Percentiles rank a stretch among this genome's conserved stretches.
Conservation (phyloP, 2,797 vertebrate genomes). For the Diplodus sargus region DNA sequence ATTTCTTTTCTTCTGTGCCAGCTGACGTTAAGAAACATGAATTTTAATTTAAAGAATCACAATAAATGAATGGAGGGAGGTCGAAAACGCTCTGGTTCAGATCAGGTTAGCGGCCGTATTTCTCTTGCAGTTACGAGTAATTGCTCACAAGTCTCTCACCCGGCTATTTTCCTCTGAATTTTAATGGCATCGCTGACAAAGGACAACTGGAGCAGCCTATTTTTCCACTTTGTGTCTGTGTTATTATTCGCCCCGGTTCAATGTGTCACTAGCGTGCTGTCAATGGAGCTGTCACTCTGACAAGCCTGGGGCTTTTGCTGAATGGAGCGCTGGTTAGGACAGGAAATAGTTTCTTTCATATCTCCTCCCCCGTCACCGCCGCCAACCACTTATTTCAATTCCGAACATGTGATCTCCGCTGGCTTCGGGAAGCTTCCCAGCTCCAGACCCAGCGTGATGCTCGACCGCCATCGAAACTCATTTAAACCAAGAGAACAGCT, state of each 20-base stretch:
- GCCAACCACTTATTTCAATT: constrained; percentile 24
- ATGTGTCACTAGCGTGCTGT: constrained; percentile 63
- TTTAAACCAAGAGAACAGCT: constrained; percentile 41
- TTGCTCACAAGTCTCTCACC: constrained; percentile 57
- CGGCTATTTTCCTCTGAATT: constrained; percentile 60
- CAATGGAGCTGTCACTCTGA: constrained; percentile 69
- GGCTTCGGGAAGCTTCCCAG: constrained; percentile 63
- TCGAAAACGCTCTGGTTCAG: constrained; percentile 9
- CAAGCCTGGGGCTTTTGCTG: constrained; percentile 46
- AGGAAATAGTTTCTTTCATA: constrained; percentile 60
- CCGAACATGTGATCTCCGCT: constrained; percentile 57
- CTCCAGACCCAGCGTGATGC: constrained; percentile 63
- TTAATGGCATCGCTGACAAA: constrained; percentile 64
- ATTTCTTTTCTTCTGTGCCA: constrained; percentile 18
- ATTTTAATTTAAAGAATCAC: constrained; percentile 24
- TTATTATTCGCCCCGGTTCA: constrained; percentile 69
- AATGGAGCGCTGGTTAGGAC: constrained; percentile 53
- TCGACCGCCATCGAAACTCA: constrained; percentile 49
- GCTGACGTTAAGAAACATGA: constrained; percentile 10
- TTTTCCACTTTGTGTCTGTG: constrained; percentile 58
- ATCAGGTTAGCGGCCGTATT: constrained; percentile 38
- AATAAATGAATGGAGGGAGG: constrained; percentile 17
- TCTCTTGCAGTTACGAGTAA: constrained; percentile 48
- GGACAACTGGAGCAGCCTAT: constrained; percentile 50
- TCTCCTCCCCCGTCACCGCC: not conserved